Evolutionary conservation across 2,888 invertebrate species (phyloP), one percentile per base, ranked within the genome.

Genomic region (Trachelus stipa): DNA sequence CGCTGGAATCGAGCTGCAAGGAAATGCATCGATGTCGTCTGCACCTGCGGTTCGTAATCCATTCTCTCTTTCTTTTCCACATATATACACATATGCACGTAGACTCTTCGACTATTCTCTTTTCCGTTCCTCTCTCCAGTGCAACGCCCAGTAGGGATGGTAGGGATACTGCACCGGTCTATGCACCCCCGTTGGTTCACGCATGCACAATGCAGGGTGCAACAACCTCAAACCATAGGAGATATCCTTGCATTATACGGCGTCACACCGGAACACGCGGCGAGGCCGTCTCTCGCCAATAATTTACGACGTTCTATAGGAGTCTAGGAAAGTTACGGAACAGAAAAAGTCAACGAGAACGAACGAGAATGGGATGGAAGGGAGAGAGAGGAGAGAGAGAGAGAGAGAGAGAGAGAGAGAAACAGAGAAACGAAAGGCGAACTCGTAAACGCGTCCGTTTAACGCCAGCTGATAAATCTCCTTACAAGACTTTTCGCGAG

Each of bases 181-280:
- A 76, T 82, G 79, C 81, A 84, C 84, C 84, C 84, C 84, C 80
- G 79, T 75, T 79, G 76, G 79, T 76, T 79, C 81, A 81, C 77
- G 82, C 84, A 85, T 82, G 82, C 85, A 82, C 81, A 83, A 81
- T 84, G 81, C 77, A 82, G 84, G 84, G 84, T 83, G 85, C 85
- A 84, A 84, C 85, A 85, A 85, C 85, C 85, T 84, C 81, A 77
- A 80, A 80, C 78, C 78, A 79, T 81, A 81, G 78, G 80, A 81
- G 80, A 77, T 81, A 77, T 56, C 40, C 40, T 56, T 56, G 40
- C 40, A 56, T 56, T 56, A 56, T 56, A 56, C 23, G 40, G 40
- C 71, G 76, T 35, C 76, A 75, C 34, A 33, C 73, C 73, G 81
- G 76, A 71, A 71, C 71, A 30, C 71, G 75, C 35, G 73, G 76